A percentile compares a stretch with the other conserved stretches of the same genome.
phyloP scores from a whole-genome alignment of 2,888 invertebrate species.

The Lymantria dispar region DNA sequence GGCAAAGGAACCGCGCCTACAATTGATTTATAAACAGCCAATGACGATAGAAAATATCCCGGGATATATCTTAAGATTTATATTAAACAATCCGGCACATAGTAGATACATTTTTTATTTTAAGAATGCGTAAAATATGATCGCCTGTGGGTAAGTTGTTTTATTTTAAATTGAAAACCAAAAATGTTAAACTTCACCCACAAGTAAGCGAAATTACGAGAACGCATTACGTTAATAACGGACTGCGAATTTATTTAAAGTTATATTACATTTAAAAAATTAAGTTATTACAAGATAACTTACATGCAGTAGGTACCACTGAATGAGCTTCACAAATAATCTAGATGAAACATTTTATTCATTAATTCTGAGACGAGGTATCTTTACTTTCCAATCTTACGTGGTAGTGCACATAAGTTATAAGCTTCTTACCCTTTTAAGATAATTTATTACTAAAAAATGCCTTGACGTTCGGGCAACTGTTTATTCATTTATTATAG shows the following conservation, averaged over 20 bases:
- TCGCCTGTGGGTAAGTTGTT: neutral
- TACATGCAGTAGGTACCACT: constrained; percentile 21
- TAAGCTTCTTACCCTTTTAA: constrained; percentile 14
- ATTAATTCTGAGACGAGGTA: constrained; percentile 22
- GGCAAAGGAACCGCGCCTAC: constrained; percentile 67
- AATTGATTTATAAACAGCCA: constrained; percentile 68
- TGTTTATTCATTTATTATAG: neutral
- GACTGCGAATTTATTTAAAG: neutral
- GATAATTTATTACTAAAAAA: neutral
- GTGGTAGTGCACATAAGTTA: constrained; percentile 24
- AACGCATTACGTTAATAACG: neutral
- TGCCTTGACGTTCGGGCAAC: neutral
- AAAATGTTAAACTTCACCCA: neutral
- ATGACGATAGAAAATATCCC: constrained; percentile 25
- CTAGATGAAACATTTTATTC: constrained; percentile 30
- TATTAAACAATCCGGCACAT: neutral
- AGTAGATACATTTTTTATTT: neutral
- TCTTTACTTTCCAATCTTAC: constrained; percentile 30
- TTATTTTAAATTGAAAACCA: neutral
- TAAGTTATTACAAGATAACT: constrained; percentile 30
- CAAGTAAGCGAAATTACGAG: neutral
- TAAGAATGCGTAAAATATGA: neutral
- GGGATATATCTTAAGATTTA: constrained; percentile 44
- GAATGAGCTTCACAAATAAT: constrained; percentile 33
- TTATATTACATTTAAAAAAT: constrained; percentile 10